Percentiles rank a stretch among this genome's conserved stretches.
phyloP scores from a whole-genome alignment of 2,113 vertebrate species.

The Hipposideros armiger region DNA sequence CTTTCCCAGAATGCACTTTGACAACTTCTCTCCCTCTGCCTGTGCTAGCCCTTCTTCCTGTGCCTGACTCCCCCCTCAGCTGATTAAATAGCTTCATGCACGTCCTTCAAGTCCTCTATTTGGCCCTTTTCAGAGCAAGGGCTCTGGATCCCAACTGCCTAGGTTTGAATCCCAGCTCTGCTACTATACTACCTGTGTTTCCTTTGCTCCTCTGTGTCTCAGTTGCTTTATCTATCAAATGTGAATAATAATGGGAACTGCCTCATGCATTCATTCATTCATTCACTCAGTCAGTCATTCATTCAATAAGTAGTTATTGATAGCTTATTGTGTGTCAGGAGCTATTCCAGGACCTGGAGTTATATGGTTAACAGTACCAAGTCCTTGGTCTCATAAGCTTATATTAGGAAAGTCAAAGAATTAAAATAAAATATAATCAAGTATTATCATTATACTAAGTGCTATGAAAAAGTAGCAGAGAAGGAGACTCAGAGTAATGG shows the following conservation, averaged over 20 bases:
- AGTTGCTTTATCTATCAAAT: not conserved
- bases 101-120: not conserved
- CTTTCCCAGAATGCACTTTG: not conserved
- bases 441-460: not conserved
- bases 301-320: not conserved
- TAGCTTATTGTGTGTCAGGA: not conserved
- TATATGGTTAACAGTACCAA: not conserved
- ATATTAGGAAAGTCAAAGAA: not conserved
- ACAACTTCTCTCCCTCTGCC: not conserved
- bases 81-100: not conserved
- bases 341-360: not conserved
- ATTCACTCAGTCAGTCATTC: not conserved
- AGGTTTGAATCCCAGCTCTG: conserved; percentile 10
- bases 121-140: not conserved
- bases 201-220: not conserved
- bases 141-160: not conserved
- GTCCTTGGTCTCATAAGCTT: not conserved
- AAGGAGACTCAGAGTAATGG: not conserved
- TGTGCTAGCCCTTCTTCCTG: not conserved
- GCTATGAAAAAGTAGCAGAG: not conserved
- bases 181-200: not conserved
- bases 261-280: not conserved
- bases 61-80: not conserved
- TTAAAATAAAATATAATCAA: not conserved
- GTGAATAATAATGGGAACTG: not conserved